phyloP scores from a whole-genome alignment of 2,888 invertebrate species.

The Xylophagus ater region DNA sequence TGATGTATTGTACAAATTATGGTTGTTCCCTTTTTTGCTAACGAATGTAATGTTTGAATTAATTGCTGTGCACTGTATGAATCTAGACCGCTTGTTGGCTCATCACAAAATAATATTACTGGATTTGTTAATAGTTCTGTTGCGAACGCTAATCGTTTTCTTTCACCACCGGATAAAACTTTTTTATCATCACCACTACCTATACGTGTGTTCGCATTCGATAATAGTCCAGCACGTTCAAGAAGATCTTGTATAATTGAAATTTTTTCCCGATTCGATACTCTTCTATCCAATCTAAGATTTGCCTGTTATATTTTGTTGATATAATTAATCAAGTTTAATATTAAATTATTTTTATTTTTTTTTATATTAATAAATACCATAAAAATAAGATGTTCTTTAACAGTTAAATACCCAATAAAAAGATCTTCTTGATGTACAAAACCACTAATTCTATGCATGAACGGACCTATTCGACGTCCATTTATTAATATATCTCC shows the following conservation, averaged over 20 bases:
- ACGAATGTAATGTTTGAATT: slow-evolving; percentile 54
- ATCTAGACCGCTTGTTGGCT: slow-evolving; percentile 90
- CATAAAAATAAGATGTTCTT: slow-evolving; percentile 82
- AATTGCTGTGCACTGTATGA: slow-evolving; percentile 85
- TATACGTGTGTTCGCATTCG: slow-evolving; percentile 64
- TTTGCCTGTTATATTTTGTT: slow-evolving; percentile 48
- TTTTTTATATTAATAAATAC: slow-evolving; percentile 29
- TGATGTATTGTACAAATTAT: slow-evolving; percentile 91
- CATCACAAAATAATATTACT: slow-evolving; percentile 85
- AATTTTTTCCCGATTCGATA: slow-evolving; percentile 47
- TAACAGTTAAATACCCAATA: slow-evolving; percentile 70
- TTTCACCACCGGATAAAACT: slow-evolving; percentile 87
- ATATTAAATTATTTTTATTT: background rate
- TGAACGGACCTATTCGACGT: slow-evolving; percentile 55
- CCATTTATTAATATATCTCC: slow-evolving; percentile 78
- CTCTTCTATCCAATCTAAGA: slow-evolving; percentile 64
- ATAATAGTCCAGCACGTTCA: slow-evolving; percentile 57
- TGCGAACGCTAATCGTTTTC: slow-evolving; percentile 84
- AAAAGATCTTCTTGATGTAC: slow-evolving; percentile 90
- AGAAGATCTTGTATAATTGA: slow-evolving; percentile 58
- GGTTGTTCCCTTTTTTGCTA: slow-evolving; percentile 68
- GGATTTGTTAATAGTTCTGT: slow-evolving; percentile 85
- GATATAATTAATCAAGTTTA: slow-evolving; percentile 7
- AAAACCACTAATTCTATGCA: slow-evolving; percentile 74
- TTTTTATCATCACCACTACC: slow-evolving; percentile 64